phyloP scores from a whole-genome alignment of 2,888 invertebrate species.

The Cheilosia vulpina region DNA sequence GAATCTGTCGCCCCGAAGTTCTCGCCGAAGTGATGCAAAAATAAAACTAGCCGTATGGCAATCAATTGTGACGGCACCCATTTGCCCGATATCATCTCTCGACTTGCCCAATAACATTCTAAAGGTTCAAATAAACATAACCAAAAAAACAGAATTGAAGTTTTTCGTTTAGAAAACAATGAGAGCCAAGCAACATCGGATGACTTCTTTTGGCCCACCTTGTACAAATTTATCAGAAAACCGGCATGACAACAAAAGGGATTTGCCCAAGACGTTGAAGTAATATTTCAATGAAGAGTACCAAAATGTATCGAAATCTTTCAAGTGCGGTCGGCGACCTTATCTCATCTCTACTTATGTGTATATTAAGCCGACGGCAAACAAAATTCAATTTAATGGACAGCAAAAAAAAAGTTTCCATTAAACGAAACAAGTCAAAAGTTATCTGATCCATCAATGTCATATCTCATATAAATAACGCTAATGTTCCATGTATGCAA shows the following conservation, averaged over 20 bases:
- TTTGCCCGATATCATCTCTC: too few relatives aligned
- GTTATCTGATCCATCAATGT: slow-evolving; percentile 9
- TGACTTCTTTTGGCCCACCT: too few relatives aligned
- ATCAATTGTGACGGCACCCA: too few relatives aligned
- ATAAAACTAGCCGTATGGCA: too few relatives aligned
- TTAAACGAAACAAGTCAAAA: background rate
- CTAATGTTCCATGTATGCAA: slow-evolving; percentile 8
- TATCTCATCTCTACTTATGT: background rate
- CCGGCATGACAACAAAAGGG: background rate
- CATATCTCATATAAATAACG: background rate
- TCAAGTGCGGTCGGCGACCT: background rate
- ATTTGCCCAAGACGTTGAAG: background rate
- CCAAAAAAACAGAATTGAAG: too few relatives aligned
- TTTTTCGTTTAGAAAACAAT: too few relatives aligned
- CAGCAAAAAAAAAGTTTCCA: background rate
- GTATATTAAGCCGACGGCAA: too few relatives aligned
- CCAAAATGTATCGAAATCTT: background rate
- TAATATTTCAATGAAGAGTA: background rate
- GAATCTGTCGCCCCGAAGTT: too few relatives aligned
- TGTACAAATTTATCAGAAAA: background rate
- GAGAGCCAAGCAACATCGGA: too few relatives aligned
- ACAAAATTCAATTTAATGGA: background rate
- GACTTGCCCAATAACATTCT: too few relatives aligned
- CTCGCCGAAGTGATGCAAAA: too few relatives aligned
- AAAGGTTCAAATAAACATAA: too few relatives aligned